Base-by-base conservation (phyloP, 2,888 invertebrate species). In the Nycteola revayana region DNA sequence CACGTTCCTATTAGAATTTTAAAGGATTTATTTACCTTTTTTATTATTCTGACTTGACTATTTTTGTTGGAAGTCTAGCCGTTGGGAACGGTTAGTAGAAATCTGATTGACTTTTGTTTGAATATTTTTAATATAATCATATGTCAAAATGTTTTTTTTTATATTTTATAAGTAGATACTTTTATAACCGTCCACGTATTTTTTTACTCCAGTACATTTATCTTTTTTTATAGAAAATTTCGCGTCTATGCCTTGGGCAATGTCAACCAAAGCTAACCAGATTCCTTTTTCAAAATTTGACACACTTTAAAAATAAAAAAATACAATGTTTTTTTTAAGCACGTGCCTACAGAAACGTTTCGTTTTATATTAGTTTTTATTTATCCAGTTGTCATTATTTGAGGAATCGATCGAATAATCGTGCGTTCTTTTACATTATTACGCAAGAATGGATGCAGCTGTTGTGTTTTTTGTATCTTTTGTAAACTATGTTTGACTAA, bases 331-430 rank as follows among this genome's bases (percentile, higher is more conserved):
- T n/a, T n/a, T n/a, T n/a, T n/a, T n/a, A n/a, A 42, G 59, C 61
- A 52, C 61, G 58, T 43, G 62, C 33, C 51, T 22, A 20, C 29
- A 29, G 52, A 51, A 57, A 37, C 30, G 45, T 47, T 43, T 42
- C 49, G 48, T 40, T 42, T 18, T 21, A 30, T 55, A 65, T 65
- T 71, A 14, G 14, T 5, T 68, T 60, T 53, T 76, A 76, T 79
- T 78, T 77, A 66, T 68, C 72, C 77, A 76, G 74, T 66, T 76
- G 75, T 71, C 72, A 67, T 63, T 77, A 66, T 75, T 73, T 75
- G 69, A 68, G 58, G 66, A 68, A 72, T 68, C 66, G 61, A 22
- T 36, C 37, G 42, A 41, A 53, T 66, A 70, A 73, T 69, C 63
- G 60, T 40, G 56, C 35, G 57, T 61, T 63, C 57, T 58, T 61